Conservation (phyloP, 2,888 invertebrate species). For the Cephonodes hylas region DNA sequence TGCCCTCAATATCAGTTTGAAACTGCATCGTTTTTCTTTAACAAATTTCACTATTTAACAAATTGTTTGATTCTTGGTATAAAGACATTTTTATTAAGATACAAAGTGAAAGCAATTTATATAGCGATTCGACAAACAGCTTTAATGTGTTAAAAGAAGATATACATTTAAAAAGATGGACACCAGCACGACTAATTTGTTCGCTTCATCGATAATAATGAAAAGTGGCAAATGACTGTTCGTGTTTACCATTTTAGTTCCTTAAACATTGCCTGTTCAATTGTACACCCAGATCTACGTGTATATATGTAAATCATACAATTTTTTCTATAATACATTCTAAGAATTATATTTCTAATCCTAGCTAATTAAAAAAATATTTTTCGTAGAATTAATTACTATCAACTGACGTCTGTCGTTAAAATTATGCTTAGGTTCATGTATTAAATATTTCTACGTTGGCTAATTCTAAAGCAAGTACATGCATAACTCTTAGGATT, state of each 20-base stretch:
- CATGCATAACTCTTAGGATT: too few species aligned
- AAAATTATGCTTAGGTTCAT: too few species aligned
- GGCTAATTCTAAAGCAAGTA: too few species aligned
- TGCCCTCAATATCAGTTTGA: background rate
- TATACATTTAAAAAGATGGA: background rate
- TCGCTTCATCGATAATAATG: background rate
- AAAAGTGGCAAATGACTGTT: background rate
- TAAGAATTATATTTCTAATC: too few species aligned
- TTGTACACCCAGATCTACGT: too few species aligned
- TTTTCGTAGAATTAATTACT: too few species aligned
- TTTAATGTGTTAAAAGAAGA: background rate
- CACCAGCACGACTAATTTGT: background rate
- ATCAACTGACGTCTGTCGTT: too few species aligned
- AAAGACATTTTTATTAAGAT: background rate
- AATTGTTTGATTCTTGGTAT: background rate
- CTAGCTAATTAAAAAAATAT: too few species aligned
- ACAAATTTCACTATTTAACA: slow-evolving; percentile 1
- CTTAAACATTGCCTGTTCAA: background rate
- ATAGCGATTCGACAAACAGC: background rate
- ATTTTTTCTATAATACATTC: too few species aligned
- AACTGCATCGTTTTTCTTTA: background rate
- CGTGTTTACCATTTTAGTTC: background rate
- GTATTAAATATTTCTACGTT: too few species aligned
- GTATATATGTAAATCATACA: too few species aligned
- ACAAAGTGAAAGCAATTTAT: background rate